Percentiles rank a stretch among this genome's conserved stretches.
Evolutionary conservation across 2,113 vertebrate genomes (phyloP).

Genomic region (Thinocorus orbignyianus): DNA sequence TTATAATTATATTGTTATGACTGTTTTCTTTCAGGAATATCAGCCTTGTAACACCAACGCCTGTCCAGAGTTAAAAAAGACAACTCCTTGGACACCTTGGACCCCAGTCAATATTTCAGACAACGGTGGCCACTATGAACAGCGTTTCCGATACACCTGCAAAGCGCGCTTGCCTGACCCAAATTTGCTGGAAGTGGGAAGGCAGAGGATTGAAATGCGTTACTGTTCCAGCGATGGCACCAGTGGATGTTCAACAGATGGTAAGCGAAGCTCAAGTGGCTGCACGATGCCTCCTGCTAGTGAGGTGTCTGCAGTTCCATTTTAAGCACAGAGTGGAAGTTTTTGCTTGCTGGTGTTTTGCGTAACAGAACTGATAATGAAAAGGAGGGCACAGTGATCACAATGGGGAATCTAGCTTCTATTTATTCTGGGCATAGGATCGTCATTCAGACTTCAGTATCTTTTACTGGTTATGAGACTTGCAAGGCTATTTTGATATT

Average conservation of each 20-base stretch:
- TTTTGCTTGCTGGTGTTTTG: not conserved
- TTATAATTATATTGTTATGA: not conserved
- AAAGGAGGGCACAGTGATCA: not conserved
- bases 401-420: not conserved
- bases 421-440: not conserved
- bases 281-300: not conserved
- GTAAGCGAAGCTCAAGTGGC: constrained; percentile 67
- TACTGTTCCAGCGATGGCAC: constrained; percentile 95
- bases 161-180: constrained; percentile 91
- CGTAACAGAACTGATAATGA: not conserved
- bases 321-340: not conserved
- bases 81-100: constrained; percentile 97
- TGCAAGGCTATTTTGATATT: not conserved
- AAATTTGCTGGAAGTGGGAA: constrained; percentile 88
- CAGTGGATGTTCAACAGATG: constrained; percentile 92
- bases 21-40: constrained; percentile 82
- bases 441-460: not conserved
- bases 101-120: constrained; percentile 96
- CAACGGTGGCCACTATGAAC: constrained; percentile 95
- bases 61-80: constrained; percentile 95
- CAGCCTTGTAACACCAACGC: constrained; percentile 91
- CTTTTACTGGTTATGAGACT: not conserved
- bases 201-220: constrained; percentile 96
- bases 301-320: fast-evolving
- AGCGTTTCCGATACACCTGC: constrained; percentile 95